Base-by-base conservation (phyloP, 1,140 invertebrate species). In the Drosophila teissieri region DNA sequence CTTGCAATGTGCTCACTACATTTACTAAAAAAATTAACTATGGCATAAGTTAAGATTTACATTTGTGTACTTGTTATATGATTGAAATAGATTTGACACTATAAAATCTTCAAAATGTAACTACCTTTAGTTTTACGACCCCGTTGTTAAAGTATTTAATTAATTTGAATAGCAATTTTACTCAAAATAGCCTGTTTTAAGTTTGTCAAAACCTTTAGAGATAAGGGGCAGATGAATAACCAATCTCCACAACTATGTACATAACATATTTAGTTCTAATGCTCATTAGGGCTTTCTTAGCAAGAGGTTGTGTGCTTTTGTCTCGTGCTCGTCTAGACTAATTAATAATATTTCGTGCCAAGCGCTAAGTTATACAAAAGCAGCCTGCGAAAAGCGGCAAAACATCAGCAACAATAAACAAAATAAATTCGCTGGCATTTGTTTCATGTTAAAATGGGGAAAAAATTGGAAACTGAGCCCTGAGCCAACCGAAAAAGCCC, bases 281-380 rank as follows among this genome's bases (percentile, higher is more conserved):
- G 46, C 58, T 40, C 58, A 65, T 74, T 74, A 57, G 39, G 55
- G n/a, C 60, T 44, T 49, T 52, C 27, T 40, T 51, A 15, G 19
- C 63, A 19, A 52, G 60, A 57, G 53, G 63, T 78, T 70, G 53
- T 45, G 37, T 56, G 36, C 46, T 56, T 56, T 42, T 64, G 70
- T 74, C 70, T 55, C 56, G 40, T 17, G 46, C 55, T 61, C 58
- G 82, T 86, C 82, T 86, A 86, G 82, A 86, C 82, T 62, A 82
- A 86, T 86, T 79, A 82, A 86, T 86, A 83, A 86, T 86, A 83
- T 86, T 86, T 63, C 79, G 70, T 83, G 79, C 82, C 82, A 79
- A 88, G 82, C 72, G 46, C 58, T 88, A 80, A 73, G 77, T 80
- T 62, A 77, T 67, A 80, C 73, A 85, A 85, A 75, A 74, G 78